Conservation (phyloP, 1,140 invertebrate genomes). For the Wiebesia pumilae region DNA sequence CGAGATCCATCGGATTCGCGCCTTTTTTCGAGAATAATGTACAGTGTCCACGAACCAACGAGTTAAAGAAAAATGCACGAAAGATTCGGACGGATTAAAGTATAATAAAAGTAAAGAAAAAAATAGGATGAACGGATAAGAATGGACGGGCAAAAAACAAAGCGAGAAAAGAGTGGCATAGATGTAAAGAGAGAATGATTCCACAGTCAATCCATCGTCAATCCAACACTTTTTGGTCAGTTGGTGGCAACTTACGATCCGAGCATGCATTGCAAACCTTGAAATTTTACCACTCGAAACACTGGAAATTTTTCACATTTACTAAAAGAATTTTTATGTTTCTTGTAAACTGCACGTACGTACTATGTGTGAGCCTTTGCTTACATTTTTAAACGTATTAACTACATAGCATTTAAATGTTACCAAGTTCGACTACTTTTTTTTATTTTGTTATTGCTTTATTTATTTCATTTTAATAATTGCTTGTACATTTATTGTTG, state of each 20-base stretch:
- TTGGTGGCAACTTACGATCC: not conserved
- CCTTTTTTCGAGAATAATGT: not conserved
- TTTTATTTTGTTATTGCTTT: too few species aligned
- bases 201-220: not conserved
- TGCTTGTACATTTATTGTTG: too few species aligned
- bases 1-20: not conserved
- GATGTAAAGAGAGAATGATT: not conserved
- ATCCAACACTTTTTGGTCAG: not conserved
- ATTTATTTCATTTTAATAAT: too few species aligned
- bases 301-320: not conserved
- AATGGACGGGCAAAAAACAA: not conserved
- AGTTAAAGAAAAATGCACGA: not conserved
- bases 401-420: too few species aligned
- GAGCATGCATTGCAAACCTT: not conserved
- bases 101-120: too few species aligned
- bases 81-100: slow-evolving; percentile 5
- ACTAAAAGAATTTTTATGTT: too few species aligned
- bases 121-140: not conserved
- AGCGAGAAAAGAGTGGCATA: not conserved
- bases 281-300: not conserved
- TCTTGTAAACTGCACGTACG: too few species aligned
- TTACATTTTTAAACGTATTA: too few species aligned
- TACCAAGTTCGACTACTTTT: too few species aligned
- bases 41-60: not conserved
- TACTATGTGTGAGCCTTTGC: too few species aligned